phyloP scores from a whole-genome alignment of 2,113 vertebrate genomes.

The Vireo altiloquus region DNA sequence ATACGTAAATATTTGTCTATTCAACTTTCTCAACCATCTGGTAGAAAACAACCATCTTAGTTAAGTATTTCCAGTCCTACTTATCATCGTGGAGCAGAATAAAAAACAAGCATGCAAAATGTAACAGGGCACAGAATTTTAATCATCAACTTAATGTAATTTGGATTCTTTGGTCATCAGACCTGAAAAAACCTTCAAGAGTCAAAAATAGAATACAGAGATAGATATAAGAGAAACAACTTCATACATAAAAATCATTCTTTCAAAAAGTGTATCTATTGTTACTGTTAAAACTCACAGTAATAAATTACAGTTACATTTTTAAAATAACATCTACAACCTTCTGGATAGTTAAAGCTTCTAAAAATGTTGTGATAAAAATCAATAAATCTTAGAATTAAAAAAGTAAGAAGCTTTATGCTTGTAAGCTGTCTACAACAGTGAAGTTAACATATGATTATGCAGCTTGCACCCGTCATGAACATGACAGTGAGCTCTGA shows the following conservation, averaged over 20 bases:
- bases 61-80: not conserved
- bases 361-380: slow-evolving; percentile 70
- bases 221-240: not conserved
- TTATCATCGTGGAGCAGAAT: not conserved
- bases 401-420: slow-evolving; percentile 58
- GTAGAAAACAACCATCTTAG: not conserved
- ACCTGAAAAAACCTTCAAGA: not conserved
- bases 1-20: not conserved
- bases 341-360: slow-evolving; percentile 60
- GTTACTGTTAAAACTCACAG: not conserved
- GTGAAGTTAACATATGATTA: slow-evolving; percentile 71
- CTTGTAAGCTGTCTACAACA: slow-evolving; percentile 71
- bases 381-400: slow-evolving; percentile 67
- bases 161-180: slow-evolving; percentile 13
- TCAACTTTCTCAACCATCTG: not conserved
- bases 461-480: slow-evolving; percentile 67
- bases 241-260: not conserved
- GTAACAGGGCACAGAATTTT: not conserved
- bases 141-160: not conserved
- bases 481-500: slow-evolving; percentile 61
- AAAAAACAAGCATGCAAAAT: not conserved
- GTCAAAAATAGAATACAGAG: not conserved
- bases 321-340: slow-evolving; percentile 33
- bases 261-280: slow-evolving; percentile 21
- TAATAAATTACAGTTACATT: slow-evolving; percentile 54